Evolutionary conservation across 2,888 invertebrate genomes (phyloP).

Genomic region (Rhorus exstirpatorius): DNA sequence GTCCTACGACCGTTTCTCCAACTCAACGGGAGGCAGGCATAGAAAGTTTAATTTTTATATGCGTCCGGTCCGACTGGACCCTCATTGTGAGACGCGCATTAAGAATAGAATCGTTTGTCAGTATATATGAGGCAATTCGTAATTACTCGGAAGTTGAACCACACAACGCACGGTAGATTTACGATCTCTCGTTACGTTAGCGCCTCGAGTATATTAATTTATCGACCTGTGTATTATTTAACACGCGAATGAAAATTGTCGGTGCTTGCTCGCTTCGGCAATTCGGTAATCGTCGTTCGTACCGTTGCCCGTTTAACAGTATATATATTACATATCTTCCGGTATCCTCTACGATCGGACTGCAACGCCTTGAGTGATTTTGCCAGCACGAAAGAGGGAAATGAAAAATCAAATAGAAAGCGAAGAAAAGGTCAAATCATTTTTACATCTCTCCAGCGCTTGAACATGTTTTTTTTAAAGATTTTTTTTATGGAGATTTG

Average conservation of each 20-base stretch:
- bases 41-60: conserved; percentile 17
- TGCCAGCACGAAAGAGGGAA: conserved; percentile 5
- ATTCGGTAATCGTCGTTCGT: conserved; percentile 42
- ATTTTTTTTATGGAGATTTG: too few relatives aligned
- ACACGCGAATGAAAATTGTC: not conserved
- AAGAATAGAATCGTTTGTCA: conserved; percentile 4
- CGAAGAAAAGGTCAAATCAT: not conserved
- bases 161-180: conserved; percentile 23
- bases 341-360: too few relatives aligned
- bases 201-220: conserved; percentile 8
- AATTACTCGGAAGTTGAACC: conserved; percentile 41
- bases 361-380: conserved; percentile 28
- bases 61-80: not conserved
- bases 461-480: too few relatives aligned
- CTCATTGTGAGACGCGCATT: conserved; percentile 17
- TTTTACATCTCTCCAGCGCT: not conserved
- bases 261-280: conserved; percentile 23
- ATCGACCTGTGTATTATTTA: conserved; percentile 25
- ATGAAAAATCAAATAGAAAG: conserved; percentile 45
- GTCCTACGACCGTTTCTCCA: not conserved
- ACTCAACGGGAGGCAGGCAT: too few relatives aligned
- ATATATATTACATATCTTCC: conserved; percentile 12
- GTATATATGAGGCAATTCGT: conserved; percentile 8
- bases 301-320: conserved; percentile 7
- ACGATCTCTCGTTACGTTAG: conserved; percentile 31